Evolutionary conservation across 30 jellyfish, hydroid and myxozoan species (phyloP).

Genomic region (Hydractinia echinata): DNA sequence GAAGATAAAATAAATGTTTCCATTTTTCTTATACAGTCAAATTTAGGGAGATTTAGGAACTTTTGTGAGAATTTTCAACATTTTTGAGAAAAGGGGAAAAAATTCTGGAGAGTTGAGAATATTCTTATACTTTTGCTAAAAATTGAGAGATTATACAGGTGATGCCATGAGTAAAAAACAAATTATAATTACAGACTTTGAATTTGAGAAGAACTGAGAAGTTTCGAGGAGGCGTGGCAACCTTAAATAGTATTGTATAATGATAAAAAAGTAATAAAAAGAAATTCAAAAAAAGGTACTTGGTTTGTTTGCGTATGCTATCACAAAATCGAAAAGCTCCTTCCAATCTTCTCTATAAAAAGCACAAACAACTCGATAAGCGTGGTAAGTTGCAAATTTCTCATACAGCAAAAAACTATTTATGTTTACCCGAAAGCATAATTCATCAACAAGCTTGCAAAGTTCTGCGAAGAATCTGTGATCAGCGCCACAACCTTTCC

Average conservation of each 20-base stretch:
- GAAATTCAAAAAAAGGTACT: conserved; percentile 29
- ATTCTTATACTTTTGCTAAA: too few relatives aligned
- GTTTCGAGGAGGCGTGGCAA: too few relatives aligned
- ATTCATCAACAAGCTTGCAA: conserved; percentile 59
- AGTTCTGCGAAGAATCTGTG: conserved; percentile 76
- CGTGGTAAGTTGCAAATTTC: neutral
- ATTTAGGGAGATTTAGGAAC: too few relatives aligned
- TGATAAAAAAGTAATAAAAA: neutral
- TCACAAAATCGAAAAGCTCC: conserved; percentile 52
- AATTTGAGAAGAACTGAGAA: too few relatives aligned
- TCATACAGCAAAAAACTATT: neutral
- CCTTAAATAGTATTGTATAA: too few relatives aligned
- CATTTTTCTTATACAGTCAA: neutral
- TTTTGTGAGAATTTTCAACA: too few relatives aligned
- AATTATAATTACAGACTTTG: too few relatives aligned
- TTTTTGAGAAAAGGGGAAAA: too few relatives aligned
- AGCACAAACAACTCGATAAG: neutral
- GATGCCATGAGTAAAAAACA: too few relatives aligned
- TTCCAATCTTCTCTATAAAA: conserved; percentile 62
- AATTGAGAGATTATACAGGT: too few relatives aligned
- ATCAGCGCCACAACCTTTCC: conserved; percentile 68
- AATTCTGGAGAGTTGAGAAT: too few relatives aligned
- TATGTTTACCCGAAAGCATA: conserved; percentile 73
- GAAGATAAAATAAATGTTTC: too few relatives aligned
- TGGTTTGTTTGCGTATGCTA: conserved; percentile 83